These are phyloP conservation scores for Promerops cafer DNA, from an alignment of 2,113 vertebrate genomes.

Conservation along the genomic window DNA sequence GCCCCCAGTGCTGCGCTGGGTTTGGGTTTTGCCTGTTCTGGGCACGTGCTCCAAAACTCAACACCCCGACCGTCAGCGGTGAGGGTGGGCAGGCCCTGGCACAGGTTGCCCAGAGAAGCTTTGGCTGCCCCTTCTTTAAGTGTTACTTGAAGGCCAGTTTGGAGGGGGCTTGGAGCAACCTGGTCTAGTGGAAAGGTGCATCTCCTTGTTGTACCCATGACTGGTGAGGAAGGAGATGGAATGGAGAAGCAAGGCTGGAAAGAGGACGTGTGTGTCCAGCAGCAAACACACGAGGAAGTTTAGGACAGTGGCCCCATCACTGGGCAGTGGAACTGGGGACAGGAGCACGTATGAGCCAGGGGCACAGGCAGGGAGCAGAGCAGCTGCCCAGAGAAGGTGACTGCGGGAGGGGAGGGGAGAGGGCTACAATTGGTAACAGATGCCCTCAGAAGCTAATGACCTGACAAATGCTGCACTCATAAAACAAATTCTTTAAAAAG, in stretches of 20 bases:
- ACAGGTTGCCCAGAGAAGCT: neutral
- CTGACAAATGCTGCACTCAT: constrained; percentile 69
- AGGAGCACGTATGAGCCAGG: neutral
- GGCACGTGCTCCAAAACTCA: accelerated
- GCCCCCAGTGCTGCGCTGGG: accelerated
- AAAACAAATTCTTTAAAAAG: constrained; percentile 78
- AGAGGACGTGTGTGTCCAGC: neutral
- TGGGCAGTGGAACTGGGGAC: neutral
- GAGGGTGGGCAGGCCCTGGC: neutral
- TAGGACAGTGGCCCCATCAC: neutral
- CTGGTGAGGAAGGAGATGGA: neutral
- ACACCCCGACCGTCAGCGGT: neutral
- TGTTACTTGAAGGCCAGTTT: neutral
- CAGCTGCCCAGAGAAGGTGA: neutral
- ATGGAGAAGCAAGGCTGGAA: neutral
- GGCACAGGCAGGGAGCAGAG: neutral
- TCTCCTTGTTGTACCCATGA: accelerated
- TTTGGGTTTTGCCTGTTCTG: no score
- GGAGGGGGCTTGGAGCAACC: neutral
- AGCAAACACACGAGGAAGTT: accelerated
- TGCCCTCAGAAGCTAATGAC: constrained; percentile 73
- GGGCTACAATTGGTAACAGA: constrained; percentile 72
- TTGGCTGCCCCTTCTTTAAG: neutral
- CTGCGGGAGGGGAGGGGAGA: neutral
- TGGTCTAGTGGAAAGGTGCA: neutral